phyloP scores from a whole-genome alignment of 23 tunicate genomes.

The Styela plicata region DNA sequence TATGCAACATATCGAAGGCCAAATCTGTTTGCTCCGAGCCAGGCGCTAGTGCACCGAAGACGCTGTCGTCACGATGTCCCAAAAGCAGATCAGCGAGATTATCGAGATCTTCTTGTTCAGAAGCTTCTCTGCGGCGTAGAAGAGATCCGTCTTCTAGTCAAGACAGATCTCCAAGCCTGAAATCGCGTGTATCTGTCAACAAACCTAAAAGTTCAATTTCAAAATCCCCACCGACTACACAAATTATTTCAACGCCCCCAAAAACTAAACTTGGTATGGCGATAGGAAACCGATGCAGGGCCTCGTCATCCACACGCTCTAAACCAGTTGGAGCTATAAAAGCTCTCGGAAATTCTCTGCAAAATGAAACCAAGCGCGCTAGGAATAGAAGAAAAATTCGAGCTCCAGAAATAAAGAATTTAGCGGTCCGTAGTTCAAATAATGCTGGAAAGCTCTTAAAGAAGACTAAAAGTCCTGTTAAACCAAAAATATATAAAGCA shows the following conservation, averaged over 20 bases:
- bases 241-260: background rate
- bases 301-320: background rate
- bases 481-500: background rate
- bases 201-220: background rate
- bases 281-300: background rate
- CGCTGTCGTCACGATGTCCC: background rate
- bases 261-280: background rate
- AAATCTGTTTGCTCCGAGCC: background rate
- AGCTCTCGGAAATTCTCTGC: constrained; percentile 18
- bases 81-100: constrained; percentile 5
- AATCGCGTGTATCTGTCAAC: background rate
- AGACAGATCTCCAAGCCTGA: background rate
- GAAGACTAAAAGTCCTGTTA: constrained; percentile 7
- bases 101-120: constrained; percentile 4
- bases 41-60: background rate
- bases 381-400: background rate
- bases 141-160: constrained; percentile 7
- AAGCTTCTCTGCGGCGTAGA: background rate
- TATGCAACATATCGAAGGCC: background rate
- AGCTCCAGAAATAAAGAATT: constrained; percentile 9
- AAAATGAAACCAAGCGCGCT: background rate
- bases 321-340: constrained; percentile 27
- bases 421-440: background rate
- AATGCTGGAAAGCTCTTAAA: background rate
- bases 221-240: background rate